Evolutionary conservation across 2,797 vertebrate species (phyloP).

Genomic region (Tokudaia tokunoshimensis): DNA sequence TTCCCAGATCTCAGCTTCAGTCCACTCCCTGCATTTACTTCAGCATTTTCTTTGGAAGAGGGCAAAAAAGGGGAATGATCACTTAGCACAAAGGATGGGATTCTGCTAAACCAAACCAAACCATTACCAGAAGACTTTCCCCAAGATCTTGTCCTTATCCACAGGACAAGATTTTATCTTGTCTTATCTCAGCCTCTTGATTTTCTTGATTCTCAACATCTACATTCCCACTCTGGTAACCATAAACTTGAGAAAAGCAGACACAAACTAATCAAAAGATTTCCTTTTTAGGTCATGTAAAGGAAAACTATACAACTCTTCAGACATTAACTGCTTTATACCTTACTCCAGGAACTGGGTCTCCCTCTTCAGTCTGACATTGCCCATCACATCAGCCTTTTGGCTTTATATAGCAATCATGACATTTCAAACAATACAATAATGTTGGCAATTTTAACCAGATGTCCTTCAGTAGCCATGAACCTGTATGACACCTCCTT

Average conservation of each 20-base stretch:
- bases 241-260: not conserved
- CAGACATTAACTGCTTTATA: not conserved
- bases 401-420: not conserved
- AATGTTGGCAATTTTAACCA: not conserved
- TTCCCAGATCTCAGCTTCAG: not conserved
- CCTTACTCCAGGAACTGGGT: not conserved
- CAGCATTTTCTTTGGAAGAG: not conserved
- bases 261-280: not conserved
- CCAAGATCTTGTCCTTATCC: not conserved
- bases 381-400: not conserved
- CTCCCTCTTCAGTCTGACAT: not conserved
- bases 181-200: not conserved
- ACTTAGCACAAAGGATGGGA: not conserved
- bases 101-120: not conserved
- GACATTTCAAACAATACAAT: not conserved
- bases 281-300: not conserved
- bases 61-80: not conserved
- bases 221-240: not conserved
- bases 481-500: not conserved
- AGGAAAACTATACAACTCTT: not conserved
- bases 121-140: not conserved
- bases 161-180: not conserved
- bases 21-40: not conserved
- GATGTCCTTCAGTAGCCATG: not conserved
- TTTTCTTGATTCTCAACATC: not conserved